phyloP scores from a whole-genome alignment of 2,888 invertebrate species.

The Cataglyphis altisquamis region DNA sequence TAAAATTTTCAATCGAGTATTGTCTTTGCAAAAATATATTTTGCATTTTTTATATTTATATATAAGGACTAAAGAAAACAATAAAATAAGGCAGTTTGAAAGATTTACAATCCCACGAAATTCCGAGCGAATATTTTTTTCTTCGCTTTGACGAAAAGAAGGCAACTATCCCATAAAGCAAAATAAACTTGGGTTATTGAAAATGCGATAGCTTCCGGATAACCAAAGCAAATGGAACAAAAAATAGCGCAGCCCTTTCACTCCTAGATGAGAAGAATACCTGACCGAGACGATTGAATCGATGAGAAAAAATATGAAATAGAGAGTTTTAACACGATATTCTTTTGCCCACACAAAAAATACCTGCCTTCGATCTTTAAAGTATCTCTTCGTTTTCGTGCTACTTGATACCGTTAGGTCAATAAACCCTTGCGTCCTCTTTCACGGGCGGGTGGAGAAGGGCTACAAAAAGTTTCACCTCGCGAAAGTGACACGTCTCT shows the following conservation, averaged over 20 bases:
- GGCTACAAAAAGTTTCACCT: constrained; percentile 52
- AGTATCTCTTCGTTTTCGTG: constrained; percentile 51
- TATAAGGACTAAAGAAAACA: neutral
- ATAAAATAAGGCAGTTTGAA: constrained; percentile 17
- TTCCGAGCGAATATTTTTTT: constrained; percentile 41
- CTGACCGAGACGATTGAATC: constrained; percentile 42
- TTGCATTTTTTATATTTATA: neutral
- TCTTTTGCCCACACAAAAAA: constrained; percentile 41
- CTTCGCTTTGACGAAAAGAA: constrained; percentile 53
- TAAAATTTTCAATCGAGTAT: neutral
- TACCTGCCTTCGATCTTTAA: constrained; percentile 62
- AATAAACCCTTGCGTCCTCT: constrained; percentile 54
- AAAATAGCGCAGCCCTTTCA: constrained; percentile 73
- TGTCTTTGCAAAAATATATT: neutral
- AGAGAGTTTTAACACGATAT: constrained; percentile 41
- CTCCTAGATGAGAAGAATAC: constrained; percentile 49
- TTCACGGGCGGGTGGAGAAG: neutral
- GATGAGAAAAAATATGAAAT: constrained; percentile 54
- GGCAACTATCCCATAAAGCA: constrained; percentile 64
- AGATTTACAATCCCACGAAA: constrained; percentile 62
- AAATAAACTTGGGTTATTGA: constrained; percentile 73
- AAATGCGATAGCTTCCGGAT: constrained; percentile 75
- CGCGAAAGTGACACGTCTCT: constrained; percentile 23
- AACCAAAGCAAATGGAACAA: constrained; percentile 79
- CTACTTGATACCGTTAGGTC: constrained; percentile 78